Conservation (phyloP, 2,113 vertebrate genomes). For the Malaclemys terrapin region DNA sequence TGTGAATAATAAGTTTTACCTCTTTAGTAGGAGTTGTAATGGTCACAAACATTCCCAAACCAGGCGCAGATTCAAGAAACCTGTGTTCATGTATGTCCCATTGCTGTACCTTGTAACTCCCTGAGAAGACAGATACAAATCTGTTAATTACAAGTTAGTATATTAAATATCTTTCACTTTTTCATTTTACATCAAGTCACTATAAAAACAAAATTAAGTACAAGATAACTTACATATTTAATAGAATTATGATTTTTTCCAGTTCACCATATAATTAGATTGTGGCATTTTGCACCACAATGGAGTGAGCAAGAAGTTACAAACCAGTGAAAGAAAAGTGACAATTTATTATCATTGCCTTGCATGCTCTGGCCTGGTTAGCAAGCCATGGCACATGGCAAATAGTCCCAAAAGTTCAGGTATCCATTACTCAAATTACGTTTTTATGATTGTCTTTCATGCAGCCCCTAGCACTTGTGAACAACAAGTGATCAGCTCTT, state of each 20-base stretch:
- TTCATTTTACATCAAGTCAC: background rate
- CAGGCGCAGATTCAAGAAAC: conserved; percentile 82
- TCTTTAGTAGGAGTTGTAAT: conserved; percentile 83
- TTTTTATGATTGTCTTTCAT: background rate
- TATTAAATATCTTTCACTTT: background rate
- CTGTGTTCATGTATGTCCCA: conserved; percentile 79
- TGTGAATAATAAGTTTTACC: conserved; percentile 65
- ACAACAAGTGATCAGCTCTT: background rate
- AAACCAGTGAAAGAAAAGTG: background rate
- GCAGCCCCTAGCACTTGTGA: background rate
- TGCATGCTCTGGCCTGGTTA: background rate
- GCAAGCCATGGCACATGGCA: background rate
- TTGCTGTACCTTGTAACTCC: conserved; percentile 86
- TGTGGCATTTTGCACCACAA: background rate
- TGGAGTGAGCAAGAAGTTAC: background rate
- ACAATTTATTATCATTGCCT: background rate
- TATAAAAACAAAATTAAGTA: background rate
- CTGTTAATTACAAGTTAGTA: background rate
- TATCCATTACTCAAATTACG: background rate
- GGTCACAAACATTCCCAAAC: conserved; percentile 88
- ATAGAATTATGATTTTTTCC: background rate
- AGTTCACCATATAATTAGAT: background rate
- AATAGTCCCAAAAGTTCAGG: background rate
- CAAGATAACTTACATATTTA: background rate
- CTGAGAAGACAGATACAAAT: conserved; percentile 73